Base-by-base conservation (phyloP, 2,113 vertebrate species). In the Myodes glareolus region DNA sequence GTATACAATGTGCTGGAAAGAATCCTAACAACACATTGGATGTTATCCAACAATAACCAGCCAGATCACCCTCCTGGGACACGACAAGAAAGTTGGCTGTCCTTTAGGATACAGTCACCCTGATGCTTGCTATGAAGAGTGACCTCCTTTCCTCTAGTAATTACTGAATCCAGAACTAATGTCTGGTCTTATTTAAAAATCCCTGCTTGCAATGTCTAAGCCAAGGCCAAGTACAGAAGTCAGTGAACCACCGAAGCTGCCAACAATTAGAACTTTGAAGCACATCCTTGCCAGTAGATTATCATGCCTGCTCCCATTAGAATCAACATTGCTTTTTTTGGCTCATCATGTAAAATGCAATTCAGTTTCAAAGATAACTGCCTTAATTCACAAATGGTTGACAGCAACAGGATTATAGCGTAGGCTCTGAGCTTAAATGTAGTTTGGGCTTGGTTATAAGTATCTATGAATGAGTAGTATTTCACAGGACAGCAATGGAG, bases 291-390 rank as follows among this genome's bases (percentile, higher is more conserved):
- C 95, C 97, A 98, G 95, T 92, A 97, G 96, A 98, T 98, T 97
- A 98, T 98, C 94, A 95, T 95, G 97, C 98, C 97, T 98, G 89
- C 97, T 98, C 98, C 98, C 87, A 80, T 98, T 98, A 98, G 96
- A 98, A 98, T 98, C 98, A 98, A 97, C 98, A 98, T 98, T 98
- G 98, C 76, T 97, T 98, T 97, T 98, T 98, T 97, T 97, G 97
- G 97, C 96, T 98, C 97, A 96, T 98, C 98, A 98, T 98, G 97
- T 97, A 96, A 98, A 98, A 98, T 97, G 80, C 47, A 97, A 42
- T 90, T 96, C 87, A 92, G 77, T 97, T 93, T 90, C 97, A 97
- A 94, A 97, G 91, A 97, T 95, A 96, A 68, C 96, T 94, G 73
- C 95, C 75, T 96, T 98, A 98, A 98, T 98, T 98, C 96, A 90